phyloP scores from a whole-genome alignment of 2,888 invertebrate species.

The Dicyrtomina minuta region DNA sequence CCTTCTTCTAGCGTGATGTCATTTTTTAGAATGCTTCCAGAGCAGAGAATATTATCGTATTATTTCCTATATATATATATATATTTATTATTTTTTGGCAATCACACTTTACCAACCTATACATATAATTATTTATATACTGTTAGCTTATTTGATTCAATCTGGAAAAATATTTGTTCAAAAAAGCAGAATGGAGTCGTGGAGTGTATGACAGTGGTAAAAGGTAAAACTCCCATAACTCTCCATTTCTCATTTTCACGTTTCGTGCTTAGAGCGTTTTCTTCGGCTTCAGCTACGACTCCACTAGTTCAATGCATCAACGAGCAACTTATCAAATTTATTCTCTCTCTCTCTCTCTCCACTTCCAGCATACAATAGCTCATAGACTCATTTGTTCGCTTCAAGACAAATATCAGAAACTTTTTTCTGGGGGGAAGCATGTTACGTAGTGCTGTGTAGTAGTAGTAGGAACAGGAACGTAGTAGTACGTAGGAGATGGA shows the following conservation, averaged over 20 bases:
- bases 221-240: slow-evolving; percentile 21
- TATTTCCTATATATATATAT: too few species aligned
- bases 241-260: slow-evolving; percentile 32
- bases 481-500: neutral
- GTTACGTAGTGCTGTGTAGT: too few species aligned
- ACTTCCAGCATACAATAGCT: slow-evolving; percentile 6
- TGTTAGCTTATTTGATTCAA: slow-evolving; percentile 12
- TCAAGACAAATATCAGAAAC: slow-evolving; percentile 20
- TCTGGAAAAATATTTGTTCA: slow-evolving; percentile 4
- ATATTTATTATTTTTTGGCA: too few species aligned
- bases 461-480: neutral
- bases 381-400: slow-evolving; percentile 14
- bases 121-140: too few species aligned
- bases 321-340: slow-evolving; percentile 33
- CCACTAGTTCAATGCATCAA: slow-evolving; percentile 31
- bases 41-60: too few species aligned
- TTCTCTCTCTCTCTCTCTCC: slow-evolving; percentile 14
- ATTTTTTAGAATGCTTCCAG: too few species aligned
- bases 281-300: too few species aligned
- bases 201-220: slow-evolving; percentile 10
- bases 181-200: neutral
- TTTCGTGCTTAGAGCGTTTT: slow-evolving; percentile 33
- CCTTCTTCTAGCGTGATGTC: too few species aligned
- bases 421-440: neutral
- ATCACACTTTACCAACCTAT: neutral